Evolutionary conservation across 2,113 vertebrate species (phyloP), one percentile per base, ranked within the genome.

Genomic region (Regulus satrapa): DNA sequence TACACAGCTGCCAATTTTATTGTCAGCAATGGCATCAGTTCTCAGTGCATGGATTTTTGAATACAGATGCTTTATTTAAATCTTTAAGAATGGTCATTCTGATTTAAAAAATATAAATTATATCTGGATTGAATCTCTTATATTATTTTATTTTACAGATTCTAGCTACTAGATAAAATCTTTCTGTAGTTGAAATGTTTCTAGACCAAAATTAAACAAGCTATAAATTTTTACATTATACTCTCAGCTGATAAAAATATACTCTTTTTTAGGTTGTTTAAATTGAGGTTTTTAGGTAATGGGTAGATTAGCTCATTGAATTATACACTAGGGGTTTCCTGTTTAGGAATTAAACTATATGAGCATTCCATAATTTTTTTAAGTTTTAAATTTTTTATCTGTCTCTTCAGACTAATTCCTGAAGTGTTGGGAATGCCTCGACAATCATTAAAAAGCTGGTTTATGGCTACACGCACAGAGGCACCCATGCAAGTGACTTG

Each of bases 391-490:
- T 55, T 82, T n/a, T 56, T 69, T 94, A 58, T 48, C 66, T 95
- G n/a, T 92, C 81, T 92, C 81, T 94, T 96, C 85, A 78, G 81
- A 92, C 63, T 97, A 96, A 92, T 95, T 94, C 51, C 71, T 79
- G 86, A 77, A 11, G 82, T 83, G 73, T 95, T 96, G 89, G 95
- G 95, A 97, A 96, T 34, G 71, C 24, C 94, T 97, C 86, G 62
- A 95, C 91, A 92, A 91, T 66, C 75, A 87, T 94, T 54, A 89
- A 92, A 83, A 96, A 97, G 96, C 97, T 98, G 98, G 97, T 95
- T 97, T 98, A 97, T 98, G 98, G 98, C 97, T 99, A 98, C 99
- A 99, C 99, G 98, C 98, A 99, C 97, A 99, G 99, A 99, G 99
- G 99, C 97, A 98, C 99, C 98, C 99, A 99, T 99, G 98, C 99